These are phyloP conservation scores for Pomatostomus ruficeps DNA, from an alignment of 2,113 vertebrate species.

Conservation along the genomic window DNA sequence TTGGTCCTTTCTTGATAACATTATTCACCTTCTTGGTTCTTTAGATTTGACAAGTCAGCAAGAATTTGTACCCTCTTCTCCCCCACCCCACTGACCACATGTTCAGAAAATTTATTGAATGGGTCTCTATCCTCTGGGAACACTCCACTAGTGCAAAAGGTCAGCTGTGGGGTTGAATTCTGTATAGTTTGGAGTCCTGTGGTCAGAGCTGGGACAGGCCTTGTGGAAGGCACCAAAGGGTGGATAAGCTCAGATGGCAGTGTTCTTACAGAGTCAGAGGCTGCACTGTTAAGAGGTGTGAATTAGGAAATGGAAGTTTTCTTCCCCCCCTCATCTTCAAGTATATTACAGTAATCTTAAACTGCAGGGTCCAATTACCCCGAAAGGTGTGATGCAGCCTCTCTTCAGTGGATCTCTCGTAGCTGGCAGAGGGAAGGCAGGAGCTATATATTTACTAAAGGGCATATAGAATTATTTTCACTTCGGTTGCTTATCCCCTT, in stretches of 20 bases:
- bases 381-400: rapidly evolving
- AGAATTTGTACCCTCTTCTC: neutral
- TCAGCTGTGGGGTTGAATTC: neutral
- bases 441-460: neutral
- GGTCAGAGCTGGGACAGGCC: neutral
- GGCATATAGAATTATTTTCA: neutral
- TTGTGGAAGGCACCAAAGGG: neutral
- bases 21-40: neutral
- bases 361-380: neutral
- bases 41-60: neutral
- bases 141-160: neutral
- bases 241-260: neutral
- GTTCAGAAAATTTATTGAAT: rapidly evolving
- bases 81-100: rapidly evolving
- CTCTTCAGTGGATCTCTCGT: neutral
- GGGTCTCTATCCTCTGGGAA: neutral
- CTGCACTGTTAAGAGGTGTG: neutral
- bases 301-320: neutral
- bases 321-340: rapidly evolving
- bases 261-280: neutral
- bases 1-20: neutral
- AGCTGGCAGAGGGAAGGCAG: neutral
- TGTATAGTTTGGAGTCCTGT: neutral
- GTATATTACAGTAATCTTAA: neutral
- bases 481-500: conserved; percentile 1